Base-by-base conservation (phyloP, 2,888 invertebrate species). In the Rutpela maculata region DNA sequence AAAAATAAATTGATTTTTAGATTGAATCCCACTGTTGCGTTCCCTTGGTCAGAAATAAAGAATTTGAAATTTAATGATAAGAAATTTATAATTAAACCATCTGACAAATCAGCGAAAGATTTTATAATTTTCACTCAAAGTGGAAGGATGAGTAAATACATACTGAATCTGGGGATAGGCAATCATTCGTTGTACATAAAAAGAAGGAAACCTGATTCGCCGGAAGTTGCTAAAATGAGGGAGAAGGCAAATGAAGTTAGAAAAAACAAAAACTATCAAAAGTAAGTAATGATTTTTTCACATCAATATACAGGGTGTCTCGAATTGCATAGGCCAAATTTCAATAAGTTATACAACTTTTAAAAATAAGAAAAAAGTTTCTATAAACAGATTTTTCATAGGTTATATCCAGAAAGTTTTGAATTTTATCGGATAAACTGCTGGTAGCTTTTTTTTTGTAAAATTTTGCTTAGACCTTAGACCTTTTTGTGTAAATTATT, bases 181-280 rank as follows among this genome's bases (percentile, higher is more conserved):
- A 99, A 99, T 92, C 99, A 99, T 92, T 98, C 99, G 90, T 92
- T 99, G 84, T 99, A 99, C 91, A 98, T 99, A 96, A 94, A 98
- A 80, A 93, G 99, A 83, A 95, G 99, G 88, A 99, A 99, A 91
- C 98, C 99, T 26, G 99, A 99, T 91, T 98, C 98, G 83, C 98
- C 99, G 87, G 99, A 99, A 92, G 98, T 99, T 78, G 98, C 98
- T 90, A 99, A 99, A 91, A 99, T 99, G 99, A 99, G 99, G 92
- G 98, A 98, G 84, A 99, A 99, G 91, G 99, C 99, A 1, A 91
- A 95, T 12, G 98, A 98, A 90, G 98, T 98, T 90, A 97, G 97
- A 88, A 93, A 95, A 84, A 95, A 95, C 81, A 97, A 97, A 50
- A 69, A 76, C 62, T 22, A 74, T 12, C 79, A 80, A 74, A 80